Evolutionary conservation across 2,888 invertebrate species (phyloP), one percentile per base, ranked within the genome.

Genomic region (Anorthoa munda): DNA sequence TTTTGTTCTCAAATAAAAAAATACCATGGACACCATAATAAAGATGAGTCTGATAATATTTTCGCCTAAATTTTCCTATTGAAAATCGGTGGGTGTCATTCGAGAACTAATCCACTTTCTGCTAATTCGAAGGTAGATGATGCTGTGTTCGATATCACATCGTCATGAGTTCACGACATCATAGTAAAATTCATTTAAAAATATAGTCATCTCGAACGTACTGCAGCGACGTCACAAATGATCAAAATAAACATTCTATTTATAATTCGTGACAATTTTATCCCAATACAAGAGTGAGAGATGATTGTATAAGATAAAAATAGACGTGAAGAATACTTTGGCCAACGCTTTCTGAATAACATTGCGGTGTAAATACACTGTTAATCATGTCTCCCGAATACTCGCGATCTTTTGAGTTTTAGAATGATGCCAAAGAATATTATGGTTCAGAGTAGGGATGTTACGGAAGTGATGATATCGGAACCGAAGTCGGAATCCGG

Each of bases 31-130:
- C 86, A 90, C 89, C 73, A 50, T 74, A 84, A 55, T 76, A 82
- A 84, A 76, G 75, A 82, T 77, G 66, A 76, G 56, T 80, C 80
- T 84, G 79, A 85, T 90, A 89, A 89, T 88, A 87, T 84, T 85
- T 86, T 79, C 86, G 89, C 85, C 45, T 59, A 55, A 87, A 88
- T 87, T 87, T 84, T 87, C 77, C 74, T 77, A 86, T 79, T 66
- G 79, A 87, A 87, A 82, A 75, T 72, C 79, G 89, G 91, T 90
- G 82, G 90, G 88, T 86, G 88, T 87, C 82, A 79, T 93, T 93
- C 93, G 86, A 93, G 93, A 93, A 83, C 65, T 71, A 69, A 59
- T 69, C 60, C 60, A 69, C 39, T 64, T 71, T 69, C 26, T 58
- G 48, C 23, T 63, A 50, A 58, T 46, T 50, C 50, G 75, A 79